A percentile compares a stretch with the other conserved stretches of the same genome.
Evolutionary conservation across 2,113 vertebrate species (phyloP).

Genomic region (Thymallus thymallus): DNA sequence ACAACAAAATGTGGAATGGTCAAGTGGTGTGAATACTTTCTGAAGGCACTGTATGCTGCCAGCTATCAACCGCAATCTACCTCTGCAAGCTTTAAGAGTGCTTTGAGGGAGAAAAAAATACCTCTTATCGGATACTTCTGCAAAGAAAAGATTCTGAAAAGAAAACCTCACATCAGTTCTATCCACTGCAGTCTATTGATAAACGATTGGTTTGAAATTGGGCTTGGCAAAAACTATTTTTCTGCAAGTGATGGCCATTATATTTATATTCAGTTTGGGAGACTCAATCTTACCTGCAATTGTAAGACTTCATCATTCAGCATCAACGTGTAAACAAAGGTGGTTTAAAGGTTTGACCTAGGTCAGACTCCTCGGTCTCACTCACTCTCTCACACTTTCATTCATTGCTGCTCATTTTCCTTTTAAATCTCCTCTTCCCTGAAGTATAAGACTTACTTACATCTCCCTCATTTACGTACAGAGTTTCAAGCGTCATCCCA

Average conservation of each 20-base stretch:
- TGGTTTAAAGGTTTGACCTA: conserved; percentile 49
- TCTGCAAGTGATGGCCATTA: conserved; percentile 31
- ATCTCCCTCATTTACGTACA: no score
- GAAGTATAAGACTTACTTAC: no score
- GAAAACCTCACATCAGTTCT: conserved; percentile 29
- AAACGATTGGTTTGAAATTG: conserved; percentile 59
- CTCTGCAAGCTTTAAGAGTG: conserved; percentile 31
- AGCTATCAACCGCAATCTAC: conserved; percentile 44
- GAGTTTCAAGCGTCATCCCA: no score
- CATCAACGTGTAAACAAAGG: conserved; percentile 46
- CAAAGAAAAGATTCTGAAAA: conserved; percentile 24
- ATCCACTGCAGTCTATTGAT: conserved; percentile 46
- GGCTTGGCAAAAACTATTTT: conserved; percentile 40
- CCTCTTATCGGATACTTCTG: background rate
- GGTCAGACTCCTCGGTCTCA: conserved; percentile 1
- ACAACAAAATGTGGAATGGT: no score
- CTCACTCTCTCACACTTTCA: no score
- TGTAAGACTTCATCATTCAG: conserved; percentile 39
- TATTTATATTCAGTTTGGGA: conserved; percentile 58
- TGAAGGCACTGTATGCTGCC: conserved; percentile 6
- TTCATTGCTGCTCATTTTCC: no score
- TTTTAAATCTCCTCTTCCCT: no score
- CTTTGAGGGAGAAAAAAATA: conserved; percentile 23
- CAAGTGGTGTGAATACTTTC: no score
- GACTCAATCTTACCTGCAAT: conserved; percentile 59